Conservation (phyloP, 2,888 invertebrate genomes). For the Nesidiocoris tenuis region DNA sequence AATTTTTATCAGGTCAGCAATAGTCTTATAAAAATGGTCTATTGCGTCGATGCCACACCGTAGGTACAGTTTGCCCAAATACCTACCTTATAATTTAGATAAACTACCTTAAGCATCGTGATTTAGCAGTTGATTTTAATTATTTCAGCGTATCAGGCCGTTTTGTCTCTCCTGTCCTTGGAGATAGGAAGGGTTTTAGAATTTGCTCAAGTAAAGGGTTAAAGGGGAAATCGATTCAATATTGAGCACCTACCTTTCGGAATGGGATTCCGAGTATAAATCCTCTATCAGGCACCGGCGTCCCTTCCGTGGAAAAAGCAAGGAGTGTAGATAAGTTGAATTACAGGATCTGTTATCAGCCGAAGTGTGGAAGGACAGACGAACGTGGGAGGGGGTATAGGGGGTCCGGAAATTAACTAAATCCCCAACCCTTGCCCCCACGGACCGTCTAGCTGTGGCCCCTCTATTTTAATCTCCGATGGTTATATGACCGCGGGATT, state of each 20-base stretch:
- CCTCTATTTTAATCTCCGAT: slow-evolving; percentile 21
- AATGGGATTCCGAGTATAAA: slow-evolving; percentile 21
- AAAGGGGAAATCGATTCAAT: slow-evolving; percentile 16
- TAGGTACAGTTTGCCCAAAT: no score
- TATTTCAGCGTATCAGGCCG: no score
- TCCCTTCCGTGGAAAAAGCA: slow-evolving; percentile 2
- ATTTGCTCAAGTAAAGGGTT: no score
- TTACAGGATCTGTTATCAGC: slow-evolving; percentile 25
- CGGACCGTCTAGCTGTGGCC: not conserved
- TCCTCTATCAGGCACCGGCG: not conserved
- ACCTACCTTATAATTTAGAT: no score
- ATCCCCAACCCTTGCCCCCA: slow-evolving; percentile 19
- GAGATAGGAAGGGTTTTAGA: no score
- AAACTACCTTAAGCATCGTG: no score
- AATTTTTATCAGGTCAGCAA: no score
- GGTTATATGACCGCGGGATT: slow-evolving; percentile 31
- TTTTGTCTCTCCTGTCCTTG: no score
- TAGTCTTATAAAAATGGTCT: no score
- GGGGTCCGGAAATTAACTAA: slow-evolving; percentile 26
- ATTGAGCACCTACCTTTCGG: not conserved
- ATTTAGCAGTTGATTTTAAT: no score
- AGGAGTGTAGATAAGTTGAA: slow-evolving; percentile 24
- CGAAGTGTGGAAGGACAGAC: not conserved
- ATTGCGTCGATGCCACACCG: no score
- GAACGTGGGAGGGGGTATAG: not conserved